Evolutionary conservation across 2,888 invertebrate genomes (phyloP).

Genomic region (Drosophila fungiperda): DNA sequence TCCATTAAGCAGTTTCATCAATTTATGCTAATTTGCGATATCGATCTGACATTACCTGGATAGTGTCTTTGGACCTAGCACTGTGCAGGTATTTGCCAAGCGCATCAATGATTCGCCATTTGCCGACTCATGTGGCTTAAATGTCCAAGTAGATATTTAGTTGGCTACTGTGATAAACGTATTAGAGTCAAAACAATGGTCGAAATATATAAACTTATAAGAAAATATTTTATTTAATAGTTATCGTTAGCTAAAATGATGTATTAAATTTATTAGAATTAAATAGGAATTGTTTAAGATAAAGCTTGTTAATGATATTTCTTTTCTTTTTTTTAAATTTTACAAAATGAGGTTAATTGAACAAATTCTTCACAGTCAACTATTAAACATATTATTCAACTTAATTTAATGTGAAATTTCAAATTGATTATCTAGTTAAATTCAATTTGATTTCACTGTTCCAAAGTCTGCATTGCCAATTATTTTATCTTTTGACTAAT

Average conservation of each 20-base stretch:
- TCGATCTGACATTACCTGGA: slow-evolving; percentile 42
- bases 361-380: background rate
- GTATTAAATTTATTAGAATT: background rate
- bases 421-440: background rate
- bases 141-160: background rate
- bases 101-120: slow-evolving; percentile 25
- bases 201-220: background rate
- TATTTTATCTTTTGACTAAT: slow-evolving; percentile 38
- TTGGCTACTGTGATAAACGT: background rate
- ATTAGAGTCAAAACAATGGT: slow-evolving; percentile 4
- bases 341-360: background rate
- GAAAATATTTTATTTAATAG: background rate
- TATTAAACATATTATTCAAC: background rate
- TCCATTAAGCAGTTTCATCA: slow-evolving; percentile 54
- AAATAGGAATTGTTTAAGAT: background rate
- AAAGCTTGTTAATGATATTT: background rate
- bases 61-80: slow-evolving; percentile 31
- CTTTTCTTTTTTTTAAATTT: too few relatives aligned
- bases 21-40: slow-evolving; percentile 51
- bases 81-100: slow-evolving; percentile 17
- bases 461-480: slow-evolving; percentile 5
- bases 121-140: background rate
- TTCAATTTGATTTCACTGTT: slow-evolving; percentile 9
- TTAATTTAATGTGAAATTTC: background rate
- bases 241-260: background rate